Evolutionary conservation across 2,888 invertebrate genomes (phyloP).

Genomic region (Pristionchus entomophagus): DNA sequence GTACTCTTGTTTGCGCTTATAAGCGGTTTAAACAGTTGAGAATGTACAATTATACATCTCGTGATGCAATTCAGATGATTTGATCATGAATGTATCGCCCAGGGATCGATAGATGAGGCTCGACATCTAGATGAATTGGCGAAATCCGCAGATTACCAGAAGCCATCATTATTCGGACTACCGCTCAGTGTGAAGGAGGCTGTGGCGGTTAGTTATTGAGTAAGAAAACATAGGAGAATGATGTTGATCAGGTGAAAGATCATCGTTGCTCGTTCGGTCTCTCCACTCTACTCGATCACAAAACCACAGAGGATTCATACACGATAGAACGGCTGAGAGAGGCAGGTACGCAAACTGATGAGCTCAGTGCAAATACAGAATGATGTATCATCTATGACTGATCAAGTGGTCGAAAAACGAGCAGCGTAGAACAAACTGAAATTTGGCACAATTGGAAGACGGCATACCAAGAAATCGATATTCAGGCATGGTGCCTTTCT

Average conservation of each 20-base stretch:
- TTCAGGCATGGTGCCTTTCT: constrained; percentile 78
- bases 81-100: no score
- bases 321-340: not conserved
- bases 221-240: not conserved
- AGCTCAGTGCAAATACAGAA: no score
- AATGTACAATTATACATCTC: no score
- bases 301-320: not conserved
- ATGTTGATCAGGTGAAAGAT: not conserved
- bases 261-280: not conserved
- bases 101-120: not conserved
- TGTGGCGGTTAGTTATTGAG: not conserved
- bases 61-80: not conserved
- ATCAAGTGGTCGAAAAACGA: no score
- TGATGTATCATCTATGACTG: no score
- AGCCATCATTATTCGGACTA: not conserved
- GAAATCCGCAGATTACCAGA: not conserved
- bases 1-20: not conserved
- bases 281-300: not conserved
- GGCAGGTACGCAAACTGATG: not conserved
- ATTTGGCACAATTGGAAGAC: no score
- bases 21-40: no score
- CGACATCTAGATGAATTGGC: not conserved
- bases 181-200: not conserved
- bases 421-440: no score
- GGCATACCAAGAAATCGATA: no score